phyloP scores from a whole-genome alignment of 1,140 invertebrate genomes.

The Penaeus indicus region DNA sequence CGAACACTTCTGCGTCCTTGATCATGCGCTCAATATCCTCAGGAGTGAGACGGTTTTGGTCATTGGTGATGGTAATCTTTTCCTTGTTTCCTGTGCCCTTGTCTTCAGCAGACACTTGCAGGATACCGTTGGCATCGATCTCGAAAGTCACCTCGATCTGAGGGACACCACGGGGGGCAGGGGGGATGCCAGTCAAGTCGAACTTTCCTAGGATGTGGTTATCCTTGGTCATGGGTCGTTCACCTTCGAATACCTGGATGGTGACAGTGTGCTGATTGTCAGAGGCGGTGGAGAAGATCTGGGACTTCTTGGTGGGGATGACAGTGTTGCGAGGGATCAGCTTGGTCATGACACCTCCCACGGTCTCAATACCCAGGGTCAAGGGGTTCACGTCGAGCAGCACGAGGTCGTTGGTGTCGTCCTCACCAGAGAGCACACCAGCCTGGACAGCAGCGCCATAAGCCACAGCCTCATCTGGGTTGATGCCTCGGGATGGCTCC shows the following conservation, averaged over 20 bases:
- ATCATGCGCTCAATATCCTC: slow-evolving; percentile 58
- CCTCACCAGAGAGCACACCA: slow-evolving; percentile 82
- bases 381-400: slow-evolving; percentile 98
- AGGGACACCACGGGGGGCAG: slow-evolving; percentile 56
- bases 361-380: slow-evolving; percentile 99
- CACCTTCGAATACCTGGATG: slow-evolving; percentile 58
- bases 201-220: slow-evolving; percentile 62
- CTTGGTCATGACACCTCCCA: slow-evolving; percentile 99
- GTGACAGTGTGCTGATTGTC: slow-evolving; percentile 59
- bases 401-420: slow-evolving; percentile 96
- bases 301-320: slow-evolving; percentile 59
- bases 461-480: slow-evolving; percentile 98
- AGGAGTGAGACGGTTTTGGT: slow-evolving; percentile 53
- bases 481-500: slow-evolving; percentile 97
- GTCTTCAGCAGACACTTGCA: slow-evolving; percentile 58
- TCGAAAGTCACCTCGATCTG: slow-evolving; percentile 59
- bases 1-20: slow-evolving; percentile 85
- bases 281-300: slow-evolving; percentile 58
- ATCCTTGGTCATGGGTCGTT: slow-evolving; percentile 58
- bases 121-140: slow-evolving; percentile 61
- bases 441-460: slow-evolving; percentile 98
- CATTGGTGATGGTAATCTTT: slow-evolving; percentile 56
- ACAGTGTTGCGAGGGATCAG: slow-evolving; percentile 89
- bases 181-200: slow-evolving; percentile 56
- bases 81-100: slow-evolving; percentile 59